These are phyloP conservation scores for Galerucella calmariensis DNA, from an alignment of 2,888 invertebrate genomes.

Conservation along the genomic window DNA sequence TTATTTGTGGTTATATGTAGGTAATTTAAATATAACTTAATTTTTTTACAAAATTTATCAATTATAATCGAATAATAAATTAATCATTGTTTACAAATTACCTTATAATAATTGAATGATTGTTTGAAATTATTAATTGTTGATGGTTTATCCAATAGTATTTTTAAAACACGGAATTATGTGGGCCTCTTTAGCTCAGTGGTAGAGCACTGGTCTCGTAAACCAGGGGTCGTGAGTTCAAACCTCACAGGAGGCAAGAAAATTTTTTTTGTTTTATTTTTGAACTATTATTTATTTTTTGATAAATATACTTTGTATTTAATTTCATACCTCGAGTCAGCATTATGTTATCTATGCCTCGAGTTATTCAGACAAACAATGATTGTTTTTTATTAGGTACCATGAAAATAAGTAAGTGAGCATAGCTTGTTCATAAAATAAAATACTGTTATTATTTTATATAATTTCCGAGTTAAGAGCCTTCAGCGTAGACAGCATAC, in stretches of 20 bases:
- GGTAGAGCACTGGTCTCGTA: conserved; percentile 88
- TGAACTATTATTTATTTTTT: not conserved
- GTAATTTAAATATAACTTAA: not conserved
- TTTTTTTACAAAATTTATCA: no score
- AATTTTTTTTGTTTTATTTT: conserved; percentile 29
- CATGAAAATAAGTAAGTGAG: no score
- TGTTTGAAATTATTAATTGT: not conserved
- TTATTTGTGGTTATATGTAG: not conserved
- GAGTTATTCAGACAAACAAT: no score
- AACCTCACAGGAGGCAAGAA: conserved; percentile 81
- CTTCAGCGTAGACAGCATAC: no score
- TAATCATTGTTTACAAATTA: no score
- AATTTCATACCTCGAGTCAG: no score
- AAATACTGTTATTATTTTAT: no score
- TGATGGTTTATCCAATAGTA: not conserved
- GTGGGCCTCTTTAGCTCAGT: conserved; percentile 82
- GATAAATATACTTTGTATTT: not conserved
- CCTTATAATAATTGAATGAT: no score
- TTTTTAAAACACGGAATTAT: not conserved
- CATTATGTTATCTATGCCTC: no score
- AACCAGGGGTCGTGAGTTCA: conserved; percentile 88
- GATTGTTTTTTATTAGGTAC: no score
- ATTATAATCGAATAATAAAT: not conserved
- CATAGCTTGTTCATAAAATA: no score
- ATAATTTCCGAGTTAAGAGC: no score